Evolutionary conservation across 2,113 vertebrate species (phyloP), one percentile per base, ranked within the genome.

Genomic region (Agelaius phoeniceus): DNA sequence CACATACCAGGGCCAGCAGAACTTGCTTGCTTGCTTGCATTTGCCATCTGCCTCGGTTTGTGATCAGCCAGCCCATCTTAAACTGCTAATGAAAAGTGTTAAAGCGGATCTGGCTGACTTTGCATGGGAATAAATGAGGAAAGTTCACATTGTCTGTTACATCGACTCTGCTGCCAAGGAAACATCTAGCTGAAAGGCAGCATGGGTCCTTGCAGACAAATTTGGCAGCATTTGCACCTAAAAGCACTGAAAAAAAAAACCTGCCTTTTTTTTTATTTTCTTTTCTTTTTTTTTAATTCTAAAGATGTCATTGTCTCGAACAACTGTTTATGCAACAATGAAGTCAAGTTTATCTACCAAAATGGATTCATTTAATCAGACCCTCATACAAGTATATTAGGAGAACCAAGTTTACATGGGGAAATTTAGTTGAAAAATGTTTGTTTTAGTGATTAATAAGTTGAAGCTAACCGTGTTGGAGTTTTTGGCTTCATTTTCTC

Each of bases 1-100:
- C 62, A 75, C 71, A 11, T 21, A 79, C 10, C 23, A 72, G 48
- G 67, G 74, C 71, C 81, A 93, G 58, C 7, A 91, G 87, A 91
- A 95, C 66, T 83, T 65, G 31, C 84, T 78, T 31, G 39, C 67
- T 76, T 81, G 61, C 62, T 78, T 82, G 74, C 9, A 2, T 87
- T 91, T 94, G 58, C 90, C 90, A 88, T 96, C 95, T 97, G 90
- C 78, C 66, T 93, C 33, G 27, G 80, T 84, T 77, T 82, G 71
- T 0, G 1, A 76, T 87, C 84, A 90, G 87, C 69, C n/a, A 63
- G 27, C 39, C 71, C 54, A 13, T 84, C 85, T 75, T 73, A 81
- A 94, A 78, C 78, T 75, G 44, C 66, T 85, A 72, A 95, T 90
- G 90, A 83, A 79, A 90, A 85, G 87, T 79, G 74, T 94, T 93